These are phyloP conservation scores for Crypturellus tataupa DNA, from an alignment of 2,797 vertebrate species.

Conservation along the genomic window DNA sequence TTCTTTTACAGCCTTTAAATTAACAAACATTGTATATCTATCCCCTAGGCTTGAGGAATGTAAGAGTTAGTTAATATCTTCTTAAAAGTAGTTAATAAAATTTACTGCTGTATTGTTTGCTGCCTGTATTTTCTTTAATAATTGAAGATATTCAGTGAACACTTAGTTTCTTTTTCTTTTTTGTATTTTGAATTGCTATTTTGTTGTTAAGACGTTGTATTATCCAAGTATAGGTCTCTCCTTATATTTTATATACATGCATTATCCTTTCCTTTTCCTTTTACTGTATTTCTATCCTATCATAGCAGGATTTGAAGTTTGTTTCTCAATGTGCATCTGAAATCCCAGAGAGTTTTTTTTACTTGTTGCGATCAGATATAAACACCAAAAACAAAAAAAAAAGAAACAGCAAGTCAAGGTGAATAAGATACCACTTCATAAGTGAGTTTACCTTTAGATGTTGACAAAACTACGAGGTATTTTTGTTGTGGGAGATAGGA, in stretches of 20 bases:
- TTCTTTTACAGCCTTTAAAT: constrained; percentile 49
- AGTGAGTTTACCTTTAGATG: constrained; percentile 5
- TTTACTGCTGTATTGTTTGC: background rate
- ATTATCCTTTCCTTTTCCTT: background rate
- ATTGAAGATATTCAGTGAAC: background rate
- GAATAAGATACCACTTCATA: background rate
- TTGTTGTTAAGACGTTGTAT: constrained; percentile 7
- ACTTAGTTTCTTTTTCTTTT: constrained; percentile 34
- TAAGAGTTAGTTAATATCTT: constrained; percentile 34
- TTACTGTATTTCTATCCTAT: background rate
- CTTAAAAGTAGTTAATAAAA: background rate
- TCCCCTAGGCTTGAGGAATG: constrained; percentile 34
- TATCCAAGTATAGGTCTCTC: background rate
- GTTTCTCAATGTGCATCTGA: background rate
- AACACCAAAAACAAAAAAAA: constrained; percentile 1
- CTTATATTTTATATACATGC: background rate
- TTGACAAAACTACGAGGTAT: constrained; percentile 25
- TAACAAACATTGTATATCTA: background rate
- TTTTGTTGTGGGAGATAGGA: background rate
- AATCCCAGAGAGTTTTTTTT: background rate
- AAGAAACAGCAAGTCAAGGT: background rate
- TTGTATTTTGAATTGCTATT: constrained; percentile 10
- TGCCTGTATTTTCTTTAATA: constrained; percentile 14
- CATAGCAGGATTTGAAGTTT: background rate
- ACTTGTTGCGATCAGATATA: background rate